Percentiles rank a stretch among this genome's conserved stretches.
Conservation (phyloP, 2,113 vertebrate genomes). For the Macaca fascicularis region DNA sequence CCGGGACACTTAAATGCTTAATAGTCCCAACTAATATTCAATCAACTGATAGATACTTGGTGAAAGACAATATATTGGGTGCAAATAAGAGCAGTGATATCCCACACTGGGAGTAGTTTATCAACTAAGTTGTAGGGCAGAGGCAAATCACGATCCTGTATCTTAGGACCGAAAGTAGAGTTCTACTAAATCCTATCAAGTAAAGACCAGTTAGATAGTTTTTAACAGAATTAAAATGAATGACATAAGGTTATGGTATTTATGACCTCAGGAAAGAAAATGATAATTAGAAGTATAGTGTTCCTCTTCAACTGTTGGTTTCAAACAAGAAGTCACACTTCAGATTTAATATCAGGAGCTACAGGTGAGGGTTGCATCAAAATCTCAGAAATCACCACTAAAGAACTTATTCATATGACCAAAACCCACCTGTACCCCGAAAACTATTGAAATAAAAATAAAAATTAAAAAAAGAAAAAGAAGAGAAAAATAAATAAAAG, state of each 20-base stretch:
- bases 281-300: background rate
- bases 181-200: background rate
- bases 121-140: background rate
- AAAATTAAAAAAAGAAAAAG: too few species aligned
- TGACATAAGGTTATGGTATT: background rate
- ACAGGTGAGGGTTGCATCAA: background rate
- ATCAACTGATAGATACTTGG: background rate
- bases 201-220: background rate
- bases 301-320: background rate
- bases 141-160: background rate
- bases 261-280: background rate
- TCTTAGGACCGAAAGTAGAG: background rate
- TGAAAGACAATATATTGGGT: background rate
- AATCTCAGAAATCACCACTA: too few species aligned
- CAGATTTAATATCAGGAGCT: background rate
- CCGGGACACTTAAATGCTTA: background rate
- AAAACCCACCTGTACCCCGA: too few species aligned
- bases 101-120: background rate
- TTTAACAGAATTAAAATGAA: constrained; percentile 24
- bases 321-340: background rate
- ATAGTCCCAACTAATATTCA: background rate
- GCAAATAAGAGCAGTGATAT: background rate
- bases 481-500: too few species aligned
- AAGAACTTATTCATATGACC: too few species aligned
- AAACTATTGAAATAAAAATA: too few species aligned